Evolutionary conservation across 2,113 vertebrate genomes (phyloP).

Genomic region (Hyla sarda): DNA sequence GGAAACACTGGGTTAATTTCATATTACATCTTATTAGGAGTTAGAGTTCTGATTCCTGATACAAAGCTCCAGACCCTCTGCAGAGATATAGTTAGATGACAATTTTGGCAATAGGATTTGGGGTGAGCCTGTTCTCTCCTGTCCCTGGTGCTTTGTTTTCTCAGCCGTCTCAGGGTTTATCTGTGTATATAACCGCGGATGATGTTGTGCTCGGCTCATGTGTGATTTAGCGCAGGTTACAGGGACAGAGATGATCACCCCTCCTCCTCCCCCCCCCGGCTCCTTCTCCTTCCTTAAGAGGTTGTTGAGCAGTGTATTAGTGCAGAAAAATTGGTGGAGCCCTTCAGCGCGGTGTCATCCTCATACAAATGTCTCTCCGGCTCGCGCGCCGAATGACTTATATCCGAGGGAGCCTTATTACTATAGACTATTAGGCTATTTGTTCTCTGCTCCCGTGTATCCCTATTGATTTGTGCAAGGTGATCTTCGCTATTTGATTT

Average conservation of each 20-base stretch:
- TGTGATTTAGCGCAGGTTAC: conserved; percentile 20
- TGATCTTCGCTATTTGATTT: conserved; percentile 56
- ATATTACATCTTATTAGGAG: too few relatives aligned
- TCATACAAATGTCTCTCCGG: conserved; percentile 50
- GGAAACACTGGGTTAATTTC: too few relatives aligned
- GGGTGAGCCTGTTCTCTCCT: neutral
- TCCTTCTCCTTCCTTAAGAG: conserved; percentile 7
- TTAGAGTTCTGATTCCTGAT: too few relatives aligned
- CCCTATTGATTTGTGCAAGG: conserved; percentile 58
- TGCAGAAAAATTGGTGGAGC: conserved; percentile 31
- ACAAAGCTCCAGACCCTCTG: neutral
- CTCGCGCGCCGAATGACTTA: conserved; percentile 36
- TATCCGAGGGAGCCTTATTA: conserved; percentile 47
- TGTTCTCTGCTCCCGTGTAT: conserved; percentile 46
- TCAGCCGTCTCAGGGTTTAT: neutral
- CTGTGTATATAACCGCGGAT: neutral
- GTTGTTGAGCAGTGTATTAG: conserved; percentile 52
- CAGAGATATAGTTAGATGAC: neutral
- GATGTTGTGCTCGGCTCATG: neutral
- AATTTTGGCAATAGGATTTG: neutral
- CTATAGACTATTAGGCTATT: conserved; percentile 40
- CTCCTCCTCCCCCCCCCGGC: neutral
- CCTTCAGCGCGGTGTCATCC: conserved; percentile 25
- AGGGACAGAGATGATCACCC: neutral
- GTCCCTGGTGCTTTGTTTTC: neutral